phyloP scores from a whole-genome alignment of 2,113 vertebrate genomes.

The Solea solea region DNA sequence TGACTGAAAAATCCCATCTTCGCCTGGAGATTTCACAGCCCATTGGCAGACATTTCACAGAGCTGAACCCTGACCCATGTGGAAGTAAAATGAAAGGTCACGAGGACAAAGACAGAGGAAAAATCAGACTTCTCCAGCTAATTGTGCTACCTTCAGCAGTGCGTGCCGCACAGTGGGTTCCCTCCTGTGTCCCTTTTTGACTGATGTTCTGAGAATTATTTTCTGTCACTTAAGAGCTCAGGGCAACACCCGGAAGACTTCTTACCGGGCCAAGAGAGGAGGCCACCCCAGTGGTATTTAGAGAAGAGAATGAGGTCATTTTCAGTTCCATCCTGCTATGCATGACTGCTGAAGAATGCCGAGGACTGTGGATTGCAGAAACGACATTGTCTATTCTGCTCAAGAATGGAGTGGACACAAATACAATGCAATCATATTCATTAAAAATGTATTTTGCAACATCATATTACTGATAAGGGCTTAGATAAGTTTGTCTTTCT shows the following conservation, averaged over 20 bases:
- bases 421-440: not conserved
- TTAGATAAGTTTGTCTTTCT: too few relatives aligned
- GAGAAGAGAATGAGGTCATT: constrained; percentile 64
- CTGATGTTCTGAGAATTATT: constrained; percentile 71
- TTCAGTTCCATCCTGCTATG: constrained; percentile 36
- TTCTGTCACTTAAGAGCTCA: constrained; percentile 66
- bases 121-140: constrained; percentile 36
- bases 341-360: constrained; percentile 31
- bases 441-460: too few relatives aligned
- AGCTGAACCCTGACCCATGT: constrained; percentile 43
- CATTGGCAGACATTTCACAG: constrained; percentile 56
- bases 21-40: constrained; percentile 33
- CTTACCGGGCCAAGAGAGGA: constrained; percentile 26
- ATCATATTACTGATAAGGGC: too few relatives aligned
- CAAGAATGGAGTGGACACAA: not conserved
- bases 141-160: constrained; percentile 44
- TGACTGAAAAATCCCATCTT: constrained; percentile 20
- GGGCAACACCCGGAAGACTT: constrained; percentile 42
- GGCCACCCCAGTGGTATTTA: constrained; percentile 41
- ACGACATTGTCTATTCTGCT: not conserved
- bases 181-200: constrained; percentile 56
- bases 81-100: constrained; percentile 30
- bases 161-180: constrained; percentile 7
- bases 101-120: constrained; percentile 24
- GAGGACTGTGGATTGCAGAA: not conserved